phyloP scores from a whole-genome alignment of 2,113 vertebrate species.

The Gymnobelideus leadbeateri region DNA sequence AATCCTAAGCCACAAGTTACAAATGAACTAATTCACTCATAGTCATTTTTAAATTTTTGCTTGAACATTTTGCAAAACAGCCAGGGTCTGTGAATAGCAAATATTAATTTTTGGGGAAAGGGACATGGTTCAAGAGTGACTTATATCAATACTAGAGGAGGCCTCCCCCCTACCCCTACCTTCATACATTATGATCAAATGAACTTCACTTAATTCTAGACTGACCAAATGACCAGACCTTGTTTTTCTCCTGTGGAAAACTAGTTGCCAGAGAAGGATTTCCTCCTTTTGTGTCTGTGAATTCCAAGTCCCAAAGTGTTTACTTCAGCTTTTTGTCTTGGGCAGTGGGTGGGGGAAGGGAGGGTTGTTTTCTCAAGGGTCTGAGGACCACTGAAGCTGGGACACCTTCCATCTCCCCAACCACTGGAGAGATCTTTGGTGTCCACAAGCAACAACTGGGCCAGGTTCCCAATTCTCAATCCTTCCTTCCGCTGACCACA shows the following conservation, averaged over 20 bases:
- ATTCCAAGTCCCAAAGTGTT: constrained; percentile 56
- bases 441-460: constrained; percentile 34
- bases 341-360: neutral
- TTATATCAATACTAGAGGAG: neutral
- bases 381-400: constrained; percentile 19
- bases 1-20: neutral
- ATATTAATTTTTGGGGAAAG: constrained; percentile 26
- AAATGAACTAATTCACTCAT: neutral
- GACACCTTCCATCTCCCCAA: constrained; percentile 1
- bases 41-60: neutral
- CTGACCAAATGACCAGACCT: neutral
- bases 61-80: neutral
- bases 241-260: constrained; percentile 61
- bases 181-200: neutral
- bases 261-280: constrained; percentile 68
- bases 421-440: constrained; percentile 23
- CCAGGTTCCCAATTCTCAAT: neutral
- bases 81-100: neutral
- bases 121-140: neutral
- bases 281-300: constrained; percentile 71
- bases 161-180: neutral
- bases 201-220: neutral
- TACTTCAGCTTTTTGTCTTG: constrained; percentile 65
- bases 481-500: neutral
- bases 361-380: constrained; percentile 43